These are phyloP conservation scores for Phytoseiulus persimilis DNA, from an alignment of 2,888 invertebrate species.

Conservation along the genomic window DNA sequence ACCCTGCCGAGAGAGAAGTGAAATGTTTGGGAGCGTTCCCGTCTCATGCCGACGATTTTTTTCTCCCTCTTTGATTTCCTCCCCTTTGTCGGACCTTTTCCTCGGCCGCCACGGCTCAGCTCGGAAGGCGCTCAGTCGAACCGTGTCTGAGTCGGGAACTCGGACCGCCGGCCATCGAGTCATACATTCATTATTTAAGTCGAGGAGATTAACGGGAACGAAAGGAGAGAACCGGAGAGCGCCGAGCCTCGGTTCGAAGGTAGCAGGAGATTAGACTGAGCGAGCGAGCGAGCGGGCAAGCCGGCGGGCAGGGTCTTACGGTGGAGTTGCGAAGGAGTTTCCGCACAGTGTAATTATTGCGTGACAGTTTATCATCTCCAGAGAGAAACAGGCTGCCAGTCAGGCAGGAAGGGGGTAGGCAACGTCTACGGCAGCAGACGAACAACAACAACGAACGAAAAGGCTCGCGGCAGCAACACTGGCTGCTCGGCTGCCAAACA, in stretches of 20 bases:
- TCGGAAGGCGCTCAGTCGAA: too few relatives aligned
- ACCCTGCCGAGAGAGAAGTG: too few relatives aligned
- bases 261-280: not conserved
- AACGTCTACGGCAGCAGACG: not conserved
- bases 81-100: too few relatives aligned
- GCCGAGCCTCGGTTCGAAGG: not conserved
- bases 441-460: not conserved
- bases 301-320: too few relatives aligned
- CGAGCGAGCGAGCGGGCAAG: too few relatives aligned
- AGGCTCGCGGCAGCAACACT: not conserved
- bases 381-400: not conserved
- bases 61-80: too few relatives aligned
- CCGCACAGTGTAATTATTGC: not conserved
- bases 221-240: not conserved
- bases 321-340: too few relatives aligned
- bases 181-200: not conserved
- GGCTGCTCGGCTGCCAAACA: not conserved
- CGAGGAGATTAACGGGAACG: not conserved
- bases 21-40: too few relatives aligned
- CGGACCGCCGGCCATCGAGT: not conserved
- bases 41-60: too few relatives aligned
- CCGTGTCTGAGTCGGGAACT: too few relatives aligned
- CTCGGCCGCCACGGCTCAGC: too few relatives aligned
- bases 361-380: not conserved
- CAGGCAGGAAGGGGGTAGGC: not conserved